Evolutionary conservation across 2,797 vertebrate genomes (phyloP).

Genomic region (Miopithecus talapoin): DNA sequence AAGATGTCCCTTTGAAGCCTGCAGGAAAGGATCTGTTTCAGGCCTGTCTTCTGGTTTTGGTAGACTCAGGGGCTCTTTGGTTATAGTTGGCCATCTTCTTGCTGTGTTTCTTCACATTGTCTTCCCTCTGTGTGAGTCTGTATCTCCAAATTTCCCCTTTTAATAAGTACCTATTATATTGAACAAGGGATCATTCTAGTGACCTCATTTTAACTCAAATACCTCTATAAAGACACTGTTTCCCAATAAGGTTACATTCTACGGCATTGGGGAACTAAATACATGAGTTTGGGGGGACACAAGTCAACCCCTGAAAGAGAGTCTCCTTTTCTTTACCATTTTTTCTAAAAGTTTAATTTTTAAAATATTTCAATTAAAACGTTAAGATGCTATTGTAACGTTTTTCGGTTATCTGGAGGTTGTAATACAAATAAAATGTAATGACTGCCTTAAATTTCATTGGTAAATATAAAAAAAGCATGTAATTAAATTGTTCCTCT

Average conservation of each 20-base stretch:
- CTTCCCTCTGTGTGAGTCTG: background rate
- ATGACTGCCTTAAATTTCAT: background rate
- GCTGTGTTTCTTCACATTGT: background rate
- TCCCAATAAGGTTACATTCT: background rate
- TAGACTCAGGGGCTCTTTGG: background rate
- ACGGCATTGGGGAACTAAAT: too few relatives aligned
- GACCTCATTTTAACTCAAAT: background rate
- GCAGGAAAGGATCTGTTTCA: background rate
- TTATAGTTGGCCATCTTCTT: background rate
- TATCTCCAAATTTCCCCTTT: background rate
- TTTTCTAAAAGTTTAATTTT: background rate
- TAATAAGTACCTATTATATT: background rate
- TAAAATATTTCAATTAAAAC: background rate
- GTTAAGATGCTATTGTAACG: background rate
- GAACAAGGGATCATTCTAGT: background rate
- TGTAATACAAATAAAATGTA: slow-evolving; percentile 9
- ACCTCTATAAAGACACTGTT: background rate
- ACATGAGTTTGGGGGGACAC: background rate
- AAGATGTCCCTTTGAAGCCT: too few relatives aligned
- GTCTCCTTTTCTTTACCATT: background rate
- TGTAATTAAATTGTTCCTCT: slow-evolving; percentile 2
- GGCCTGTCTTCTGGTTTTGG: background rate
- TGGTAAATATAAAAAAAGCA: background rate
- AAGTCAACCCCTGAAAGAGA: background rate
- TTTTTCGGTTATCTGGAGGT: background rate